Base-by-base conservation (phyloP, 2,888 invertebrate genomes). In the Limnephilus marmoratus region DNA sequence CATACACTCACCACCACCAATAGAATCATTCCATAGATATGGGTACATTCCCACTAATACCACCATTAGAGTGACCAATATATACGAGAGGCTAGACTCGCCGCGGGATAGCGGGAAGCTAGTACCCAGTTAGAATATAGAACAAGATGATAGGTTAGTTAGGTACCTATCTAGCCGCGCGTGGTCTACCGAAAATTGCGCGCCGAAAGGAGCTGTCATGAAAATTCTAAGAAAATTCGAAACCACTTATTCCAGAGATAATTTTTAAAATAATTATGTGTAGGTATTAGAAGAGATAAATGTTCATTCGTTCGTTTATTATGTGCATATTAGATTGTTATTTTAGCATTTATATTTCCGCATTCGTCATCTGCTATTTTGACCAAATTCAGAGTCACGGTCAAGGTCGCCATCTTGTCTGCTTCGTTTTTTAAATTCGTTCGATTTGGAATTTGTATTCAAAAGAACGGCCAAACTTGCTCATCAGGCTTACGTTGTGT, bases 341-440 rank as follows among this genome's bases (percentile, higher is more conserved):
- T 68, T 68, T 68, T 68, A 9, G 24, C 68, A 68, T 68, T 83
- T 83, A 37, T 86, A 49, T 86, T 86, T 86, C 86, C 86, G 86
- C 45, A 29, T 41, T 34, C 86, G 86, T n/a, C 41, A 37, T n/a
- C 83, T 29, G 86, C 45, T 41, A 24, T 24, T 68, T 68, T 68
- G 68, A 68, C 68, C 68, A 68, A 68, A 68, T 68, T 45, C 12
- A 41, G 12, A 86, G 86, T 86, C 86, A 86, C 31, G 86, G 86
- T 86, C 86, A 86, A 86, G 86, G 86, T 86, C 49, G 49, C 86
- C 86, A 86, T 86, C n/a, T 86, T 86, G 86, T 86, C 45, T 41
- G 45, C 9, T 86, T 86, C 45, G 86, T 45, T 41, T 86, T 86
- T 86, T 49, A 29, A 41, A 41, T 45, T 86, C 49, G 45, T 86